Evolutionary conservation across 2,888 invertebrate genomes (phyloP).

Genomic region (Mechanitis mazaeus): DNA sequence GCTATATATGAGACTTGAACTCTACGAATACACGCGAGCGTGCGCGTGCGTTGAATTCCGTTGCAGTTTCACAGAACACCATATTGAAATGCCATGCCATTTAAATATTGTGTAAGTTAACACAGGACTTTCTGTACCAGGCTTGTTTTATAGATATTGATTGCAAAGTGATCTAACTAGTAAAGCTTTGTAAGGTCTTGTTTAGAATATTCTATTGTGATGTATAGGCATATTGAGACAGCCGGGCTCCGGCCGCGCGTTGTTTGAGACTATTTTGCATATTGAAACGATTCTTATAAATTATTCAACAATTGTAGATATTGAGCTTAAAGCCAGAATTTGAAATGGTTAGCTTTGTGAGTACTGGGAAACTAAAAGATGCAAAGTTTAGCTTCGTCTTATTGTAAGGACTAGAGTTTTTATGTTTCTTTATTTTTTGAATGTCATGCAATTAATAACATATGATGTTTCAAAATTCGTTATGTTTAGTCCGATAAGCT

Average conservation of each 20-base stretch:
- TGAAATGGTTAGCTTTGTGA: conserved; percentile 8
- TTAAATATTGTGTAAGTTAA: conserved; percentile 14
- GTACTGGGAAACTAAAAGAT: background rate
- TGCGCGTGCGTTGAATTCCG: conserved; percentile 58
- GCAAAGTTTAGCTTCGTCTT: background rate
- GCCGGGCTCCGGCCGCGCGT: conserved; percentile 41
- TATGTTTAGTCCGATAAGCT: too few relatives aligned
- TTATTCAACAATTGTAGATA: conserved; percentile 20
- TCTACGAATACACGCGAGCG: conserved; percentile 52
- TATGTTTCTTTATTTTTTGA: background rate
- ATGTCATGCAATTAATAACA: too few relatives aligned
- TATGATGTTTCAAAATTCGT: too few relatives aligned
- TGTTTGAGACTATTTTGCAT: conserved; percentile 50
- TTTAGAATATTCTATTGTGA: conserved; percentile 4
- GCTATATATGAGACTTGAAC: conserved; percentile 53
- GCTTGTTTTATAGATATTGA: conserved; percentile 1
- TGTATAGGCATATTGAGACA: conserved; percentile 37
- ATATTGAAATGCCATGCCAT: conserved; percentile 7
- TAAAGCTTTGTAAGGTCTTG: conserved; percentile 2
- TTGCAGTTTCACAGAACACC: conserved; percentile 44
- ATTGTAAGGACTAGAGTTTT: background rate
- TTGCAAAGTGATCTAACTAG: background rate
- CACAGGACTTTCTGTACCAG: conserved; percentile 32
- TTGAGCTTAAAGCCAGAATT: conserved; percentile 3
- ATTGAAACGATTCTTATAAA: conserved; percentile 28